phyloP scores from a whole-genome alignment of 1,140 invertebrate species.

The Cecropterus lyciades region DNA sequence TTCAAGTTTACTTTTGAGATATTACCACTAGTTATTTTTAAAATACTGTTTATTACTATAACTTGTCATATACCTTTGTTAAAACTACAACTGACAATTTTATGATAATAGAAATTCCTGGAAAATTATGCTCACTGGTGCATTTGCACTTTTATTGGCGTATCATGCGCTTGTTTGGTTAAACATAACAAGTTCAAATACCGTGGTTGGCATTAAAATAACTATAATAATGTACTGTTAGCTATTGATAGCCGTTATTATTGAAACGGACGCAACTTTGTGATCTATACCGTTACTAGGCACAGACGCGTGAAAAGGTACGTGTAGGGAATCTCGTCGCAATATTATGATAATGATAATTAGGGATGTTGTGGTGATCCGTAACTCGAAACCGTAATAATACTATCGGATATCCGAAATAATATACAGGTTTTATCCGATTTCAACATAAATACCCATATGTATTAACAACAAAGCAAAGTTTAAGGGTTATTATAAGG shows the following conservation, averaged over 20 bases:
- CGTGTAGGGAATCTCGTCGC: neutral
- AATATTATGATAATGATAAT: too few relatives aligned
- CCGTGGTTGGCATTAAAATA: constrained; percentile 32
- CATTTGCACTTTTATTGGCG: constrained; percentile 9
- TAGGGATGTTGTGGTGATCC: neutral
- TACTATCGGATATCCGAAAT: too few relatives aligned
- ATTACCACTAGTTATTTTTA: too few relatives aligned
- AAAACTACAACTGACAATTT: neutral
- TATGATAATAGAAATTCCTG: constrained; percentile 1
- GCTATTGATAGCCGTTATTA: constrained; percentile 56
- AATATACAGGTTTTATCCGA: too few relatives aligned
- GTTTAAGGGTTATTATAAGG: too few relatives aligned
- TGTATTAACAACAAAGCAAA: too few relatives aligned
- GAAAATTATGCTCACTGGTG: constrained; percentile 2
- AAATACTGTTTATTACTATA: too few relatives aligned
- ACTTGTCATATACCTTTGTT: too few relatives aligned
- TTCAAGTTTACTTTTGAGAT: too few relatives aligned
- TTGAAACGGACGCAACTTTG: constrained; percentile 57
- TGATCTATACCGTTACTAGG: constrained; percentile 58
- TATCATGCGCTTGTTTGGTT: constrained; percentile 24
- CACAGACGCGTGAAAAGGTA: constrained; percentile 44
- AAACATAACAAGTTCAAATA: constrained; percentile 29
- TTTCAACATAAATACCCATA: too few relatives aligned
- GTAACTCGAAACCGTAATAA: neutral
- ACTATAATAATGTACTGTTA: constrained; percentile 54